Evolutionary conservation across 1,140 invertebrate species (phyloP), one percentile per base, ranked within the genome.

Genomic region (Drosophila pectinifera): DNA sequence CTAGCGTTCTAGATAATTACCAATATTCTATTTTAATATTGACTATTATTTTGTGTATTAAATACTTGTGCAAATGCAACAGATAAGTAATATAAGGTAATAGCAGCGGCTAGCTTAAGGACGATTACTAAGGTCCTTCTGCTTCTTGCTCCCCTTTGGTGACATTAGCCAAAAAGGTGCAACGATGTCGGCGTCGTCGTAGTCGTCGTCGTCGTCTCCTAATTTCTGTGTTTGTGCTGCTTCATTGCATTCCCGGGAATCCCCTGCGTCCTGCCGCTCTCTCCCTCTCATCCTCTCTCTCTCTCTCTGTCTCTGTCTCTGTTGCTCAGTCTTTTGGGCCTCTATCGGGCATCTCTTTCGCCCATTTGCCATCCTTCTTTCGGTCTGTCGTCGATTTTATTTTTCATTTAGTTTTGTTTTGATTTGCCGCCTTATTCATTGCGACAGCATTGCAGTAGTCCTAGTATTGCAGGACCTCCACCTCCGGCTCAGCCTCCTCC

Each of bases 401-500:
- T 82, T 86, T 88, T 86, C 83, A 88, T 86, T 86, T 86, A 83
- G 83, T 88, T 88, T 88, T 88, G 83, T 88, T 88, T 89, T 88
- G 83, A 88, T 88, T 89, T 88, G 84, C 83, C 84, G 83, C 84
- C 82, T 88, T 88, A 88, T 88, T 88, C 83, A 89, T 88, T 88
- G 84, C 83, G 83, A 88, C 83, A 83, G 83, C 83, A 88, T 88
- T 88, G 84, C 83, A 88, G 83, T 88, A 88, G 82, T 86, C 74
- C 64, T 88, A 85, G 82, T 74, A 55, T 65, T 78, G 78, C 73
- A 75, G 43, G 49, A 68, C 72, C 48, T 42, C 39, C 45, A 22
- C 11, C 18, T 7, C 28, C 51, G 5, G 26, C 18, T n/a, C 11
- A 1, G 6, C 34, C 20, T 13, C 26, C 41, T 49, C 56, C 53